Evolutionary conservation across 1,140 invertebrate genomes (phyloP), one percentile per base, ranked within the genome.

Genomic region (Monomorium pharaonis): DNA sequence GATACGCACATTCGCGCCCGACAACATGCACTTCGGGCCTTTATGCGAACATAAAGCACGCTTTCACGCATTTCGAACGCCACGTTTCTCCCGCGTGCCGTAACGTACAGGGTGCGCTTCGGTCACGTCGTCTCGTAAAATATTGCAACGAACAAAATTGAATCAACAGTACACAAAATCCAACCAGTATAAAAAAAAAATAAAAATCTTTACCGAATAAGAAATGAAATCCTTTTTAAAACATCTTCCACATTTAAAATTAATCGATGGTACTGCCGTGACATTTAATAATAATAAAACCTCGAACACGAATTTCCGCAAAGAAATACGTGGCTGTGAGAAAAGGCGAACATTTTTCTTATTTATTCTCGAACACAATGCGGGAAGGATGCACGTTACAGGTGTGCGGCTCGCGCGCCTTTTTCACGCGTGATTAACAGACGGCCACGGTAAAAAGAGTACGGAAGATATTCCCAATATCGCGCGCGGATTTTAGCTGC

Each of bases 1-100:
- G 85, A 74, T 81, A 86, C 63, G 86, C 51, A 49, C 44, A 70
- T 49, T 76, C 76, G 37, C 88, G 37, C 63, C 24, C 44, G 81
- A 70, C 86, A 65, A 84, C 54, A 47, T 75, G 49, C 27, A 33
- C 30, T 51, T 42, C 24, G 70, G 72, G 30, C 72, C 65, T 89
- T 89, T 75, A 51, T 75, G 51, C 74, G 84, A 86, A 72, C 86
- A 81, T 83, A 88, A 81, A 83, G 84, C 44, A 42, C 27, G 72
- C 62, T 88, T 80, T 78, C 88, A 72, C 77, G 65, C 58, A 60
- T 90, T 80, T 89, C 78, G 67, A 63, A 67, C 60, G 44, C 14
- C 27, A 51, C 42, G n/a, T 78, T n/a, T 49, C 58, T n/a, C 27
- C 42, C 58, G 75, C 75, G 51, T 56, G 51, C 30, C 14, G 30